Percentiles rank a stretch among this genome's conserved stretches.
Evolutionary conservation across 2,113 vertebrate species (phyloP).

Genomic region (Rhipidura dahli): DNA sequence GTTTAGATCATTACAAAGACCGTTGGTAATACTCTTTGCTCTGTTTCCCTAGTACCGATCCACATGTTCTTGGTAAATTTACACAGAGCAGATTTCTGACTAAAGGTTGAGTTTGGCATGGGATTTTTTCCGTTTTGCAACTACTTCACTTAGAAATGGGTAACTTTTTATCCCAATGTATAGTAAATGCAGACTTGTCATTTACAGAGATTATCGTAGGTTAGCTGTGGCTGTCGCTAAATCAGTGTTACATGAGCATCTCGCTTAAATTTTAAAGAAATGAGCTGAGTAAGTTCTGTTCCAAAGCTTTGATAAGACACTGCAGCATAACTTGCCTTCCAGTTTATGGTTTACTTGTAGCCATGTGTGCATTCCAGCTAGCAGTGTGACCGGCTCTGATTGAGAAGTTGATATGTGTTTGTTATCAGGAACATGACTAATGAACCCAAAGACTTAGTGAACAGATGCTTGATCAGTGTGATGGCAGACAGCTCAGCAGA

Average conservation of each 20-base stretch:
- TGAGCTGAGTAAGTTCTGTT: background rate
- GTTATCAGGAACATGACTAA: background rate
- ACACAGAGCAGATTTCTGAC: background rate
- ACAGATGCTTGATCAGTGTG: background rate
- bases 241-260: background rate
- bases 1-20: background rate
- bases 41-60: background rate
- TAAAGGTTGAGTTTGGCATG: background rate
- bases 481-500: background rate
- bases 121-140: background rate
- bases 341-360: background rate
- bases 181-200: background rate
- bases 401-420: background rate
- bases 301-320: background rate
- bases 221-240: background rate
- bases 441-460: background rate
- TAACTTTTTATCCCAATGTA: background rate
- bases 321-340: background rate
- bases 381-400: background rate
- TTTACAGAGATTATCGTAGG: background rate
- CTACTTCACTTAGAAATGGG: background rate
- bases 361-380: background rate
- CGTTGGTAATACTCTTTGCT: background rate
- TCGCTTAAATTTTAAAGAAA: background rate
- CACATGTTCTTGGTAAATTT: background rate